These are phyloP conservation scores for Drosophila neocordata DNA, from an alignment of 1,140 invertebrate genomes.

Conservation along the genomic window DNA sequence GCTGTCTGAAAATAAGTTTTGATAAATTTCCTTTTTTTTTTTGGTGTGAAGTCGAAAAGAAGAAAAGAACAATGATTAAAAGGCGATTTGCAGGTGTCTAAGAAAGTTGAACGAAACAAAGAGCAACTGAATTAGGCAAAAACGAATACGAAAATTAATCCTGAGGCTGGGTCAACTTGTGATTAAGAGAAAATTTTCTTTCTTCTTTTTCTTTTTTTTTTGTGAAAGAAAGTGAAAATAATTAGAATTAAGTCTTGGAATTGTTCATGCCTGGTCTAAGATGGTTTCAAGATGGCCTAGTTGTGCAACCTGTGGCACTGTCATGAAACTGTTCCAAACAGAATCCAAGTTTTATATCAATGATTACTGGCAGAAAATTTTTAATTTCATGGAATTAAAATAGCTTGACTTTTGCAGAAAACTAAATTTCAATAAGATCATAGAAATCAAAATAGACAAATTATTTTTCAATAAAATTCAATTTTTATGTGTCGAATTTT, in stretches of 20 bases:
- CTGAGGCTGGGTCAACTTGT: neutral
- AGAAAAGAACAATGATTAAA: slow-evolving; percentile 40
- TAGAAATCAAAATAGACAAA: no score
- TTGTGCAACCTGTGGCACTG: no score
- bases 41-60: slow-evolving; percentile 30
- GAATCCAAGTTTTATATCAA: no score
- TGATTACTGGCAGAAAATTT: no score
- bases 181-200: slow-evolving; percentile 3
- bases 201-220: no score
- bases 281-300: no score
- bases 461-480: no score
- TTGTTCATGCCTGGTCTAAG: neutral
- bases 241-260: neutral
- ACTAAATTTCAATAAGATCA: no score
- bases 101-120: neutral
- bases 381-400: no score
- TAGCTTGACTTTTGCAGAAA: no score
- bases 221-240: neutral
- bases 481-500: no score
- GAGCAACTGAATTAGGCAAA: neutral
- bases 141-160: neutral
- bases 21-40: slow-evolving; percentile 31
- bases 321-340: no score
- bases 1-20: slow-evolving; percentile 51
- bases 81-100: slow-evolving; percentile 29